Percentiles rank a stretch among this genome's conserved stretches.
phyloP scores from a whole-genome alignment of 1,140 invertebrate genomes.

The Danaus melanippus region DNA sequence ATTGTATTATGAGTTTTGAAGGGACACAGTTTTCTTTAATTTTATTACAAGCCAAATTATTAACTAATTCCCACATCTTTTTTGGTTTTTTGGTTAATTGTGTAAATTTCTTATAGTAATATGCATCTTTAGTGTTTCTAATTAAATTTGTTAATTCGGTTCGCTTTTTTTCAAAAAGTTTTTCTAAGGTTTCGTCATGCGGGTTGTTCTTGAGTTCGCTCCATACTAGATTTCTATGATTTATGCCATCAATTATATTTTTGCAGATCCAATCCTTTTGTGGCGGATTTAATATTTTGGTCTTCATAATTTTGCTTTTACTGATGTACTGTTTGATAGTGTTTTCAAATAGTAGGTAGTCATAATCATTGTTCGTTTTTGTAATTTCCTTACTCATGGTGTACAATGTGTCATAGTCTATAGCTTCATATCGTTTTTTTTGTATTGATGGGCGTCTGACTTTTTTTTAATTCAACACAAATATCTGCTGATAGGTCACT shows the following conservation, averaged over 20 bases:
- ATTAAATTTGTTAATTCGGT: slow-evolving; percentile 14
- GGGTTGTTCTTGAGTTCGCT: slow-evolving; percentile 6
- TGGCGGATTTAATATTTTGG: too few species aligned
- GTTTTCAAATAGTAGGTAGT: too few species aligned
- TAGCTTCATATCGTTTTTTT: slow-evolving; percentile 3
- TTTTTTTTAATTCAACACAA: too few species aligned
- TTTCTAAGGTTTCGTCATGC: not conserved
- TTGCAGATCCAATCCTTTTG: too few species aligned
- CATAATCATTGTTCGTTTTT: not conserved
- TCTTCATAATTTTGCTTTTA: too few species aligned
- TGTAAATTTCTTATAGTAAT: slow-evolving; percentile 11
- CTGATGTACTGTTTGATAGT: too few species aligned
- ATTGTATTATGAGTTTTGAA: slow-evolving; percentile 11
- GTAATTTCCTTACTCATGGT: not conserved
- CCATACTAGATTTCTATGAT: slow-evolving; percentile 2
- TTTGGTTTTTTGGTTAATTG: slow-evolving; percentile 9
- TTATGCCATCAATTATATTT: too few species aligned
- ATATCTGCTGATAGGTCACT: too few species aligned
- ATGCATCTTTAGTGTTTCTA: slow-evolving; percentile 6
- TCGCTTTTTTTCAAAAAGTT: too few species aligned
- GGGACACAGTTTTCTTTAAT: slow-evolving; percentile 9
- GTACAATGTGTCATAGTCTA: not conserved
- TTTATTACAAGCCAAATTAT: too few species aligned
- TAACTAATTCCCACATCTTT: slow-evolving; percentile 13
- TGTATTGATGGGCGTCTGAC: not conserved